Base-by-base conservation (phyloP, 2,888 invertebrate genomes). In the Gastrophysa polygoni region DNA sequence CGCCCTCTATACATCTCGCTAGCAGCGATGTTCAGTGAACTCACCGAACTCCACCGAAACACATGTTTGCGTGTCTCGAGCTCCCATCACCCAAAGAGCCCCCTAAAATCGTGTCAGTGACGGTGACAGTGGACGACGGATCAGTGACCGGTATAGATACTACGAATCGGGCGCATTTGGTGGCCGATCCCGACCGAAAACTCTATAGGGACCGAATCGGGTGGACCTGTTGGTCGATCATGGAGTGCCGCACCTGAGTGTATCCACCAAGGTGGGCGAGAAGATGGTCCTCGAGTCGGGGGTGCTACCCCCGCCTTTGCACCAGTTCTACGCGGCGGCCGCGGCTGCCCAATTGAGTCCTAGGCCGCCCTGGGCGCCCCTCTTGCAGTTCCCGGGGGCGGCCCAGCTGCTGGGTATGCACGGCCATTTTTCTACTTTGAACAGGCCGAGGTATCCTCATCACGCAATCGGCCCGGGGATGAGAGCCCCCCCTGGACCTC, bases 301-400 rank as follows among this genome's bases (percentile, higher is more conserved):
- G 66, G 88, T 87, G 73, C 81, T 90, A 82, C 89, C 89, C 82
- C 88, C 88, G 76, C 88, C 88, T 75, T 82, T 89, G 80, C 88
- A 89, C 77, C 82, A 89, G 72, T 89, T 89, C 79, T 89, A 89
- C 76, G 89, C 88, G 78, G 88, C 88, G 74, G 88, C 88, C 75
- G 88, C 88, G 75, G 88, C 88, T 75, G 87, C 88, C 32, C 87
- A 87, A 76, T 83, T 86, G 64, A 82, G 85, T 61, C 88, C 88
- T 83, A 84, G 88, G 67, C 88, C 87, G 44, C 81, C 82, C 29
- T 82, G 81, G 82, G 81, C 80, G 34, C 82, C 81, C 11, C 69
- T 81, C 49, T 66, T 80, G 64, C 82, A 88, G 71, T 82, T 86
- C 70, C 81, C 80, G 11, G 81, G 79, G 47, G 81, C 80, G 43